A percentile compares a stretch with the other conserved stretches of the same genome.
Evolutionary conservation across 2,888 invertebrate genomes (phyloP).

Genomic region (Chalcosyrphus nemorum): DNA sequence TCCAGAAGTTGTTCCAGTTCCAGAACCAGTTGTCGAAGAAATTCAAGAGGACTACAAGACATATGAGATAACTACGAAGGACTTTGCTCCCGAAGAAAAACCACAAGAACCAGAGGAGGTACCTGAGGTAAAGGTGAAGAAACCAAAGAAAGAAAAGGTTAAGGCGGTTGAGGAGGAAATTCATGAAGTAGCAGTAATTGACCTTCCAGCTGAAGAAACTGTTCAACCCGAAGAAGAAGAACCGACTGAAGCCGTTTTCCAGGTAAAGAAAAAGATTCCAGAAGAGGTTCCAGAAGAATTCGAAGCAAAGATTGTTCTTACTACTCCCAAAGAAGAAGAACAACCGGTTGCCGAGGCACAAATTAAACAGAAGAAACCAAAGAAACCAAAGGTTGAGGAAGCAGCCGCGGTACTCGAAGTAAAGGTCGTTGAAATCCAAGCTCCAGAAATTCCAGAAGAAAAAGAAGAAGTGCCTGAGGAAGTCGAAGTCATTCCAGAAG

Average conservation of each 20-base stretch:
- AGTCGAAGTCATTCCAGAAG: constrained; percentile 51
- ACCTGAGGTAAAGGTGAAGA: constrained; percentile 75
- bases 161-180: constrained; percentile 56
- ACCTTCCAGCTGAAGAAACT: constrained; percentile 72
- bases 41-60: constrained; percentile 74
- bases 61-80: constrained; percentile 76
- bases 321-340: constrained; percentile 76
- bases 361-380: constrained; percentile 71
- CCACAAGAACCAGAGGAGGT: constrained; percentile 72
- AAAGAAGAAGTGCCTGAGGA: constrained; percentile 63
- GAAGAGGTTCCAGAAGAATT: constrained; percentile 78
- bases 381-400: constrained; percentile 72
- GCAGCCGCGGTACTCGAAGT: constrained; percentile 68
- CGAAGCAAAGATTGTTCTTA: constrained; percentile 76
- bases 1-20: constrained; percentile 64
- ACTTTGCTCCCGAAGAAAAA: constrained; percentile 75
- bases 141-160: constrained; percentile 71
- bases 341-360: constrained; percentile 70
- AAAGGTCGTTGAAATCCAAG: constrained; percentile 71
- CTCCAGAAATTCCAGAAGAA: constrained; percentile 74
- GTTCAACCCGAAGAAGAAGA: constrained; percentile 72
- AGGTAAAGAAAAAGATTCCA: constrained; percentile 74
- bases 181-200: constrained; percentile 49
- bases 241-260: constrained; percentile 71
- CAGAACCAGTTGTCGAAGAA: constrained; percentile 71